phyloP scores from a whole-genome alignment of 92 coral and sea anemone genomes.

The Epizoanthus fatuus region DNA sequence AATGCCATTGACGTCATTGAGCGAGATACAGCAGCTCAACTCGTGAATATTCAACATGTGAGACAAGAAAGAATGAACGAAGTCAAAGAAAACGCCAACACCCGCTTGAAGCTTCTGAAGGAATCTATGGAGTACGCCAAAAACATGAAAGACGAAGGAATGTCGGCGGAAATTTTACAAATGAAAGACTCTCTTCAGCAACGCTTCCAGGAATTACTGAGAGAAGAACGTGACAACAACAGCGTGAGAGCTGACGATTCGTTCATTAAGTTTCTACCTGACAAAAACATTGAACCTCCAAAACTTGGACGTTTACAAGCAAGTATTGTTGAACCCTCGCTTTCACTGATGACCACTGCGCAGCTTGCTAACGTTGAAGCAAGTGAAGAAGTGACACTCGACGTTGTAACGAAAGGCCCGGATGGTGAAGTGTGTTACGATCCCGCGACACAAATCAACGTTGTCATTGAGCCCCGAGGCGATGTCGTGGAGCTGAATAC shows the following conservation, averaged over 20 bases:
- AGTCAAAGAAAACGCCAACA: neutral
- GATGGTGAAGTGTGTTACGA: no score
- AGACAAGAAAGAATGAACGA: neutral
- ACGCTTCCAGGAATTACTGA: neutral
- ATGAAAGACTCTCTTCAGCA: neutral
- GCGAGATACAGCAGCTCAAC: neutral
- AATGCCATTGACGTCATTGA: neutral
- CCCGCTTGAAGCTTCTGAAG: no score
- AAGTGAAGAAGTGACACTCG: no score
- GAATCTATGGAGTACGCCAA: neutral
- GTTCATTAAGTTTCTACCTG: neutral
- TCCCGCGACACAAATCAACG: no score
- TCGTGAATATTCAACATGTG: neutral
- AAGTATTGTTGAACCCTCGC: neutral
- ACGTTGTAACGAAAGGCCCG: no score
- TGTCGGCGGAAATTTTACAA: neutral
- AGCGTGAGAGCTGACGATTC: neutral
- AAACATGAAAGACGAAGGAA: neutral
- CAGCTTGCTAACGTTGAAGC: no score
- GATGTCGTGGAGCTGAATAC: no score
- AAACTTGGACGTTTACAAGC: neutral
- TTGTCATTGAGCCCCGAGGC: no score
- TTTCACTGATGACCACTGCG: no score
- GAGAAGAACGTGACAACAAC: neutral
- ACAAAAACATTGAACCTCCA: neutral